Evolutionary conservation across 2,113 vertebrate genomes (phyloP).

Genomic region (Oreochromis spilurus): DNA sequence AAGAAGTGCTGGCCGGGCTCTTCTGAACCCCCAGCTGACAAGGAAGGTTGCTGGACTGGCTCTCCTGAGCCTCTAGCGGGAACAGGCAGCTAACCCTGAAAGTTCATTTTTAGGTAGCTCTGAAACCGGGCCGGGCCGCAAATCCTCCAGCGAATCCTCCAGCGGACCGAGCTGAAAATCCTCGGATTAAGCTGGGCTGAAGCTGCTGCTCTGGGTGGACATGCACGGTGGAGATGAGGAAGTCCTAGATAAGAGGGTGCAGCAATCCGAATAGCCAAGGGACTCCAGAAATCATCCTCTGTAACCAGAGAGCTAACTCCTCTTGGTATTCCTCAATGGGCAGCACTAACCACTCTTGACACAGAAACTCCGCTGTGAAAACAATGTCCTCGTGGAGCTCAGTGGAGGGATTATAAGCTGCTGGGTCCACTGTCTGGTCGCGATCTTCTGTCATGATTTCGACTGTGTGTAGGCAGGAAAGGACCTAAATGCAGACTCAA

Average conservation of each 20-base stretch:
- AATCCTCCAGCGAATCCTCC: background rate
- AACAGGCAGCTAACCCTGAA: background rate
- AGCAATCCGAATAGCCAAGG: background rate
- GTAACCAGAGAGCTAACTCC: background rate
- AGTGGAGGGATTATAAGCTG: background rate
- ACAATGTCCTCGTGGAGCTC: fast-evolving
- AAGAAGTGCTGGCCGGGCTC: fast-evolving
- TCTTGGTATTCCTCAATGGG: background rate
- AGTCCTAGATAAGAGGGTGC: background rate
- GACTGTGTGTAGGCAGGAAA: background rate
- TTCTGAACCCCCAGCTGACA: background rate
- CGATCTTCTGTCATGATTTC: background rate
- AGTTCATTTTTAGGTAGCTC: background rate
- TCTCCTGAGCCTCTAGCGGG: fast-evolving
- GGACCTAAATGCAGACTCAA: background rate
- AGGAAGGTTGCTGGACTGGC: background rate
- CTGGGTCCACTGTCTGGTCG: background rate
- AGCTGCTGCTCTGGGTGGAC: background rate
- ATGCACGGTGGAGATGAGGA: background rate
- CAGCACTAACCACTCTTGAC: background rate
- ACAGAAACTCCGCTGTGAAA: fast-evolving
- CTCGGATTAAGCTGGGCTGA: background rate
- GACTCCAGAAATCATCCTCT: background rate
- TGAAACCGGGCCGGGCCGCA: fast-evolving
- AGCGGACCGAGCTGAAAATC: background rate